A percentile compares a stretch with the other conserved stretches of the same genome.
These are phyloP conservation scores for Phrynocephalus versicolor DNA, from an alignment of 2,113 vertebrate genomes.

Conservation along the genomic window DNA sequence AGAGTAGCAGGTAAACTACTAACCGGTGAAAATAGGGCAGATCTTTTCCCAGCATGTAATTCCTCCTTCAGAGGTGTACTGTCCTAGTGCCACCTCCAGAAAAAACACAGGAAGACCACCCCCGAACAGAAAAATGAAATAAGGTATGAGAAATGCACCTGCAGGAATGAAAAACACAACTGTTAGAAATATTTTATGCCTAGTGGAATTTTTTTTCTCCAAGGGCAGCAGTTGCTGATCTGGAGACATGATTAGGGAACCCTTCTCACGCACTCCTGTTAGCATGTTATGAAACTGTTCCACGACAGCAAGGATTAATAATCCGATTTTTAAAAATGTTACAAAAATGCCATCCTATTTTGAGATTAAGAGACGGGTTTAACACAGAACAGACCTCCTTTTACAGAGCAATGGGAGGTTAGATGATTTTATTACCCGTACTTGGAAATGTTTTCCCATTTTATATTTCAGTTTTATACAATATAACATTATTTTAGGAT, in stretches of 20 bases:
- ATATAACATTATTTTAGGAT: not conserved
- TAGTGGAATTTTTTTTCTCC: not conserved
- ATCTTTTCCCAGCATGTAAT: slow-evolving; percentile 99
- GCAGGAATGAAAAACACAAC: slow-evolving; percentile 51
- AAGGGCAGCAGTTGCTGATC: not conserved
- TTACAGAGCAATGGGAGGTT: not conserved
- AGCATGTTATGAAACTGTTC: not conserved
- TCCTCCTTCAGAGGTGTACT: slow-evolving; percentile 97
- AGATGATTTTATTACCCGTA: not conserved
- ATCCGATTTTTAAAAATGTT: not conserved
- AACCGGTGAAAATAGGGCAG: slow-evolving; percentile 97
- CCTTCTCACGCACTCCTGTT: not conserved
- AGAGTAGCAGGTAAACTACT: slow-evolving; percentile 61
- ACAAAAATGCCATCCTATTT: slow-evolving; percentile 15
- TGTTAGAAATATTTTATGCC: not conserved
- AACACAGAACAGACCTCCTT: not conserved
- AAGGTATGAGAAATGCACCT: slow-evolving; percentile 99
- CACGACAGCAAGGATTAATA: not conserved
- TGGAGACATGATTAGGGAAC: not conserved
- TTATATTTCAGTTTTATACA: not conserved
- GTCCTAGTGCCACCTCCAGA: slow-evolving; percentile 95
- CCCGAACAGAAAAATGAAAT: slow-evolving; percentile 98
- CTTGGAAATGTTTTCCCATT: not conserved
- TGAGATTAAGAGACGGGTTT: not conserved
- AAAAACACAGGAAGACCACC: slow-evolving; percentile 98